Conservation (phyloP, 2,888 invertebrate species). For the Gandaritis pyraliata region DNA sequence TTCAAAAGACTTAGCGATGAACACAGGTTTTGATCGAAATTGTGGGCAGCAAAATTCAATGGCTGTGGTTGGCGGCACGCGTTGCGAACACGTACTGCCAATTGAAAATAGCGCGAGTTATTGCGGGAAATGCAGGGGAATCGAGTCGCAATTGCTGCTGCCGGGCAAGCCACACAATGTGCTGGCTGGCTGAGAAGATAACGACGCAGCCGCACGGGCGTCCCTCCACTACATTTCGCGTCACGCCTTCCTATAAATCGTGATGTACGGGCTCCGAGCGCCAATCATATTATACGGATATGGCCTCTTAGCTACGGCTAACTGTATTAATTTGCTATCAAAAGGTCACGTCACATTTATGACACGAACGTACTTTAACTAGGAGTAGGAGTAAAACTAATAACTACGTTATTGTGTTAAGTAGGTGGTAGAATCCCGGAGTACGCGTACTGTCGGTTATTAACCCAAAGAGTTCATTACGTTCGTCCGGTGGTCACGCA, state of each 20-base stretch:
- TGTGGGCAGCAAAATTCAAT: conserved; percentile 63
- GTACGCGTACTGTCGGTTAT: conserved; percentile 64
- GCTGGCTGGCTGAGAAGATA: conserved; percentile 51
- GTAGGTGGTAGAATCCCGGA: conserved; percentile 60
- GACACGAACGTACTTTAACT: conserved; percentile 28
- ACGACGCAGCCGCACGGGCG: conserved; percentile 54
- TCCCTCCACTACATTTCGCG: conserved; percentile 51
- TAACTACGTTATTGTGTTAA: conserved; percentile 59
- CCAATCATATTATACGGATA: conserved; percentile 39
- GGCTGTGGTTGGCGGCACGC: conserved; percentile 73
- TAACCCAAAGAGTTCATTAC: conserved; percentile 72
- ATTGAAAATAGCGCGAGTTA: conserved; percentile 79
- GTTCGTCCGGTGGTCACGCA: conserved; percentile 73
- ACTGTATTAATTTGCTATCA: conserved; percentile 24
- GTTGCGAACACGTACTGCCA: conserved; percentile 70
- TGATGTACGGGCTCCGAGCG: conserved; percentile 45
- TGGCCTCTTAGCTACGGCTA: conserved; percentile 23
- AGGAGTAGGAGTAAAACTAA: conserved; percentile 29
- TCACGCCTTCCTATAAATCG: conserved; percentile 52
- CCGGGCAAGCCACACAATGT: conserved; percentile 69
- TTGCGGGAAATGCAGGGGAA: conserved; percentile 72
- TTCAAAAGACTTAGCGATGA: conserved; percentile 52
- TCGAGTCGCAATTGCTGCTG: conserved; percentile 72
- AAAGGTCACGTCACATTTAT: conserved; percentile 25
- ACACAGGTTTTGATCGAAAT: conserved; percentile 73